Evolutionary conservation across 2,113 vertebrate genomes (phyloP).

Genomic region (Phyllostomus discolor): DNA sequence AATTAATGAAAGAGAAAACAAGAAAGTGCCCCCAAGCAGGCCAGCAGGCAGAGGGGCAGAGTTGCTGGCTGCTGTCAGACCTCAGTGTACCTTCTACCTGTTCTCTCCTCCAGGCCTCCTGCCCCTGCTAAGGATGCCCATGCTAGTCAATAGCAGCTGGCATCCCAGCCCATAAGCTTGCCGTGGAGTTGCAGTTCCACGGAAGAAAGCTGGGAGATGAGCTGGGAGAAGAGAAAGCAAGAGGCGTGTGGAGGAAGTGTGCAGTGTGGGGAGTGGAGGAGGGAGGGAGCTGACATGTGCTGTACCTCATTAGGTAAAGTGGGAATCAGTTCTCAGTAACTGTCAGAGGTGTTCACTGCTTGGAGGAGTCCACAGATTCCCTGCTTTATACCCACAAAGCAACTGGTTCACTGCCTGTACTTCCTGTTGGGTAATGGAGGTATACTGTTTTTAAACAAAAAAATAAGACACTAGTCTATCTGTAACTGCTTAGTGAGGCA

Average conservation of each 20-base stretch:
- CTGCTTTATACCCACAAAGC: background rate
- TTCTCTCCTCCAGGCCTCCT: background rate
- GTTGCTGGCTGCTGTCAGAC: background rate
- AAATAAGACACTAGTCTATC: background rate
- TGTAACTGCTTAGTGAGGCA: background rate
- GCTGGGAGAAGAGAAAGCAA: background rate
- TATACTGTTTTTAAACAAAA: background rate
- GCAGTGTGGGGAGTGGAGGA: fast-evolving
- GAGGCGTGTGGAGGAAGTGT: background rate
- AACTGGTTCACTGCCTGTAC: background rate
- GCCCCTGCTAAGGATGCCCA: background rate
- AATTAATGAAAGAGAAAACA: conserved; percentile 4
- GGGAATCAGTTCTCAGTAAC: background rate
- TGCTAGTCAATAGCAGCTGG: background rate
- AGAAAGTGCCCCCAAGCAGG: background rate
- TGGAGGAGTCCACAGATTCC: background rate
- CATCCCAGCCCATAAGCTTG: background rate
- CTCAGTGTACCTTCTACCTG: background rate
- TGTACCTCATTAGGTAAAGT: too few relatives aligned
- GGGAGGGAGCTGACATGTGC: fast-evolving
- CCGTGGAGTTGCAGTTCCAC: fast-evolving
- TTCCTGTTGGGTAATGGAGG: background rate
- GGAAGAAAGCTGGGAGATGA: background rate
- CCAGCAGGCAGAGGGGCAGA: background rate
- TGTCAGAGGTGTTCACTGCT: background rate